phyloP scores from a whole-genome alignment of 1,140 invertebrate genomes.

The Papilio aristodemus region DNA sequence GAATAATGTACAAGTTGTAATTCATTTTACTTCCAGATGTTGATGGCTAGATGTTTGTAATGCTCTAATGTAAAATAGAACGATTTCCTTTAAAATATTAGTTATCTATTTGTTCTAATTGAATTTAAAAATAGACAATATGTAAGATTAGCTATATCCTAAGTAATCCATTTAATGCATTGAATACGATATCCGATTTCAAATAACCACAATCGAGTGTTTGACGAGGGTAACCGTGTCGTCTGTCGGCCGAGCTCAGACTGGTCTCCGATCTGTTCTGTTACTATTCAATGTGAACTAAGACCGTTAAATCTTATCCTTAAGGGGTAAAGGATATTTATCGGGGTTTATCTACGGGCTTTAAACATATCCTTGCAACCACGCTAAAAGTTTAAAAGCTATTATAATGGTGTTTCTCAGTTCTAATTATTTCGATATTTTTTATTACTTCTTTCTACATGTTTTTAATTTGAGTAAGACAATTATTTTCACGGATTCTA shows the following conservation, averaged over 20 bases:
- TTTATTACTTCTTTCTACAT: too few species aligned
- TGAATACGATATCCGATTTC: constrained; percentile 9
- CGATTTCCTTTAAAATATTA: too few species aligned
- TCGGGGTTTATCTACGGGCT: not conserved
- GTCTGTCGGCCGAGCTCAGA: not conserved
- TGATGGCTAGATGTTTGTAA: too few species aligned
- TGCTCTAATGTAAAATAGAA: too few species aligned
- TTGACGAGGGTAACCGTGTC: constrained; percentile 1
- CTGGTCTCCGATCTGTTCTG: not conserved
- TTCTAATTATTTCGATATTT: too few species aligned
- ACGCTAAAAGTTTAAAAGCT: too few species aligned
- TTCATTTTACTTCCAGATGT: too few species aligned
- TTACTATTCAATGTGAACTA: not conserved
- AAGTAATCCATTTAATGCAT: constrained; percentile 1
- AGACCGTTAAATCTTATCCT: constrained; percentile 4
- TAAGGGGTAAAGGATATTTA: constrained; percentile 1
- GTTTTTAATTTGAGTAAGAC: too few species aligned
- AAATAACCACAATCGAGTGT: constrained; percentile 5
- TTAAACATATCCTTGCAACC: not conserved
- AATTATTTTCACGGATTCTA: too few species aligned
- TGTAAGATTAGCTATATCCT: not conserved
- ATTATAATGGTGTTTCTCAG: not conserved
- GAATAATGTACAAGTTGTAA: too few species aligned
- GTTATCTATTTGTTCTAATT: too few species aligned
- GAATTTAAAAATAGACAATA: too few species aligned